Base-by-base conservation (phyloP, 53 echinoderm and acorn worm species). In the Stichopus horrens region DNA sequence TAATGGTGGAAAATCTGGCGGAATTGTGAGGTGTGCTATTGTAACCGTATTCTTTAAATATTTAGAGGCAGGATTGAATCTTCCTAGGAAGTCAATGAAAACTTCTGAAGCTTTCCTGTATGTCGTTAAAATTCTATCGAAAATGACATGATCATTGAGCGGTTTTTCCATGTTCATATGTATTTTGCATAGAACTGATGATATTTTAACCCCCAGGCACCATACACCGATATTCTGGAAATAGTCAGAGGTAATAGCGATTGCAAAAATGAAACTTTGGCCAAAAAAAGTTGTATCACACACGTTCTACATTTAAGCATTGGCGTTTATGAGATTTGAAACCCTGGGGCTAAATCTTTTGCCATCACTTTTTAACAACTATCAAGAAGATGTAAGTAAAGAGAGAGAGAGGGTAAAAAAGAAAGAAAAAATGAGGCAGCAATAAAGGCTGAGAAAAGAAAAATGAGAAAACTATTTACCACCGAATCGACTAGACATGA, bases 251-350 rank as follows among this genome's bases (percentile, higher is more conserved):
- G 18, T 71, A 71, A 71, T 71, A 71, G 71, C 71, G 71, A 71
- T 71, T 7, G 18, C 63, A 71, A 71, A 71, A 71, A n/a, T 18
- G 19, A 71, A 71, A 18, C 19, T 71, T 71, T 19, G 71, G n/a
- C 14, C 63, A 13, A 71, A 18, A 71, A 71, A 71, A 71, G 71
- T 71, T 71, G 71, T 71, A 71, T 71, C n/a, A 71, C 14, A 71
- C 71, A 71, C 71, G 71, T 71, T 71, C n/a, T 71, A 71, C 71
- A 71, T 71, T 37, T 71, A 71, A 71, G 71, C 71, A 71, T 16
- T 71, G 71, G 71, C n/a, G 71, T 71, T 71, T 71, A 71, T 71
- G n/a, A 71, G 71, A 71, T 71, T 18, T 71, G 16, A 71, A 71
- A n/a, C n/a, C 71, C 71, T 71, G 7, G 18, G 71, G 71, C 71